Percentiles rank a stretch among this genome's conserved stretches.
These are phyloP conservation scores for Oplegnathus fasciatus DNA, from an alignment of 2,113 vertebrate species.

Conservation along the genomic window DNA sequence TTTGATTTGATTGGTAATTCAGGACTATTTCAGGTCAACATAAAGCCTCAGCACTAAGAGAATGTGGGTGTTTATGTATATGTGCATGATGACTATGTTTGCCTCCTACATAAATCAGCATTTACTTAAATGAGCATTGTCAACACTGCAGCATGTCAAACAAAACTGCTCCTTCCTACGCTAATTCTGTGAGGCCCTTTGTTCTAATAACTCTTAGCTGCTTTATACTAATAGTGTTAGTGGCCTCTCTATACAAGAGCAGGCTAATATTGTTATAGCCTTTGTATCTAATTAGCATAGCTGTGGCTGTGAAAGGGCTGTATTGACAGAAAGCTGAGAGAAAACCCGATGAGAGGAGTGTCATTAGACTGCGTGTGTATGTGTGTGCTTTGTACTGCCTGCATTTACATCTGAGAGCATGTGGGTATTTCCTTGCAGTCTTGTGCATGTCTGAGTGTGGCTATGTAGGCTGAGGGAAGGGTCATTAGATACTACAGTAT, in stretches of 20 bases:
- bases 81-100: slow-evolving; percentile 2
- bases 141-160: slow-evolving; percentile 36
- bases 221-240: slow-evolving; percentile 39
- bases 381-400: neutral
- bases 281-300: slow-evolving; percentile 61
- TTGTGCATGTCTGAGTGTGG: slow-evolving; percentile 19
- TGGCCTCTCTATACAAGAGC: slow-evolving; percentile 28
- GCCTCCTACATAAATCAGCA: slow-evolving; percentile 23
- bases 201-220: slow-evolving; percentile 28
- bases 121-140: slow-evolving; percentile 33
- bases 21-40: neutral
- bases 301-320: slow-evolving; percentile 31
- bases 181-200: slow-evolving; percentile 34
- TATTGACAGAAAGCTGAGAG: slow-evolving; percentile 56
- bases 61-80: slow-evolving; percentile 20
- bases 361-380: slow-evolving; percentile 15
- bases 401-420: slow-evolving; percentile 8
- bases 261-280: slow-evolving; percentile 45
- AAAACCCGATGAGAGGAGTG: slow-evolving; percentile 50
- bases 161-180: slow-evolving; percentile 26
- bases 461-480: slow-evolving; percentile 30
- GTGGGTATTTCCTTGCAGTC: slow-evolving; percentile 32
- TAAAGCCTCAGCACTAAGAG: neutral
- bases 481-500: slow-evolving; percentile 57
- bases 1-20: neutral